Percentiles rank a stretch among this genome's conserved stretches.
Conservation (phyloP, 53 echinoderm and acorn worm genomes). For the Holothuria scabra region DNA sequence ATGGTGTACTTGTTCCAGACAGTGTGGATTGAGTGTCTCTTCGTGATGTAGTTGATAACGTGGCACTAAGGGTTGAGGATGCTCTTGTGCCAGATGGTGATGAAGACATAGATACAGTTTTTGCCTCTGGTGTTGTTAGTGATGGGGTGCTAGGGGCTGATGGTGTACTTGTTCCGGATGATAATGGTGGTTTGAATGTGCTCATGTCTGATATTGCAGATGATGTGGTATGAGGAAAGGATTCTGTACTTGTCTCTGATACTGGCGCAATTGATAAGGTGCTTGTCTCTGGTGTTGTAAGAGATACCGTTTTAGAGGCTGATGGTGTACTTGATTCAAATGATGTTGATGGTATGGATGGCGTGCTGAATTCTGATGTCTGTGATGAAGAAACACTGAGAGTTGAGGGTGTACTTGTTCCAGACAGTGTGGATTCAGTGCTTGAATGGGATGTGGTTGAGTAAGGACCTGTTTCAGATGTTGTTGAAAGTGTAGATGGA, state of each 20-base stretch:
- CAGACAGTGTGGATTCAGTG: no score
- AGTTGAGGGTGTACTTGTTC: no score
- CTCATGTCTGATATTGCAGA: neutral
- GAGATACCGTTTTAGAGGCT: no score
- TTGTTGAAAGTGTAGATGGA: no score
- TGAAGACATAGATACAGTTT: neutral
- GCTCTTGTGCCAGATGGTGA: neutral
- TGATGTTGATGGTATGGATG: neutral
- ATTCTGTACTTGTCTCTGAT: neutral
- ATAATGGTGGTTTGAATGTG: neutral
- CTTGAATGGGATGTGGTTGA: no score
- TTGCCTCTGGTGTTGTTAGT: neutral
- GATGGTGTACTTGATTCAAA: neutral
- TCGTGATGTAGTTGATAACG: constrained; percentile 13
- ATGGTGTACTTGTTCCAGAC: neutral
- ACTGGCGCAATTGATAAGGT: neutral
- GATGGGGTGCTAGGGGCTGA: neutral
- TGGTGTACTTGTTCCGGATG: neutral
- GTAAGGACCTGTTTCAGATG: no score
- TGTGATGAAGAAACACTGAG: neutral
- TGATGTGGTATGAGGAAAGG: neutral
- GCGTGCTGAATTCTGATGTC: neutral
- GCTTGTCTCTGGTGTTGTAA: neutral
- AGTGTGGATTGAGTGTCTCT: constrained; percentile 45
- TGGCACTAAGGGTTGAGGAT: neutral